Evolutionary conservation across 2,888 invertebrate genomes (phyloP).

Genomic region (Synanthedon formicaeformis): DNA sequence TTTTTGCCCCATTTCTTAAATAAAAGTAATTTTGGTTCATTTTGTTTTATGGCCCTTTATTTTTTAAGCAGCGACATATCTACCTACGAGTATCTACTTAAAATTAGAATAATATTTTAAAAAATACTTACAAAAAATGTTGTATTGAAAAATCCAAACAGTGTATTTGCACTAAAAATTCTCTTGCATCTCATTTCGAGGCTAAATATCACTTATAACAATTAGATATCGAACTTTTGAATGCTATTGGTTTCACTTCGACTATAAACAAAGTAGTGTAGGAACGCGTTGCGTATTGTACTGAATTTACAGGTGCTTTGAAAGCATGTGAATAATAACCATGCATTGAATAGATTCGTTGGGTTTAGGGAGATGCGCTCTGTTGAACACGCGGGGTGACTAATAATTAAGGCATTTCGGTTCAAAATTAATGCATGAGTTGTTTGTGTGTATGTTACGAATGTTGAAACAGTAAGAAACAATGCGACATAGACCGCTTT

Average conservation of each 20-base stretch:
- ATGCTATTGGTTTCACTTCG: neutral
- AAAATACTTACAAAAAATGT: conserved; percentile 71
- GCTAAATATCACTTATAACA: neutral
- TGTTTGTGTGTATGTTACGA: conserved; percentile 20
- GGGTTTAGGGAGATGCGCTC: conserved; percentile 69
- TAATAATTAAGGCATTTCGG: conserved; percentile 67
- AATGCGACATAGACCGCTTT: no score
- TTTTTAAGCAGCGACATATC: no score
- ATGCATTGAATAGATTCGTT: conserved; percentile 59
- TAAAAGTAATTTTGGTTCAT: no score
- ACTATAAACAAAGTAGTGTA: neutral
- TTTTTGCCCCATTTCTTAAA: no score
- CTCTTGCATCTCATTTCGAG: conserved; percentile 40
- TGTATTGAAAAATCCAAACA: conserved; percentile 76
- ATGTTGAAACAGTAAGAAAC: conserved; percentile 3
- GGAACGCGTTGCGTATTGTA: conserved; percentile 13
- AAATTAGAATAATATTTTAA: no score
- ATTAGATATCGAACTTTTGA: no score
- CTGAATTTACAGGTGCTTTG: conserved; percentile 16
- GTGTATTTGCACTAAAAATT: conserved; percentile 71
- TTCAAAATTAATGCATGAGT: conserved; percentile 57
- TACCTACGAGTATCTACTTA: no score
- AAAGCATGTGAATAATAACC: conserved; percentile 47
- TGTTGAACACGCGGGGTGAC: conserved; percentile 67
- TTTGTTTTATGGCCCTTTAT: no score